Conservation (phyloP, 2,888 invertebrate species). For the Phaedon cochleariae region DNA sequence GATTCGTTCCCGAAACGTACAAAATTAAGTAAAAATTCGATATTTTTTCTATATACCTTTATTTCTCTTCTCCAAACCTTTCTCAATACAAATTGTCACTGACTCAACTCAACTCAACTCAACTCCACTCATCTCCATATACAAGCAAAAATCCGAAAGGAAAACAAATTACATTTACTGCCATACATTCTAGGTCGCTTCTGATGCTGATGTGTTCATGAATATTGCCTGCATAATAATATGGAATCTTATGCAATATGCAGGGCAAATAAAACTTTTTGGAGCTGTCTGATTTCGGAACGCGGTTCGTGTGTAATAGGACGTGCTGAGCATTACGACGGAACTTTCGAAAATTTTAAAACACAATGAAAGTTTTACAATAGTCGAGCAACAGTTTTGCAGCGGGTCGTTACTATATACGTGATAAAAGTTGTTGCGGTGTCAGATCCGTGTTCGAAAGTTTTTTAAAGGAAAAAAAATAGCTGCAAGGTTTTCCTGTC, state of each 20-base stretch:
- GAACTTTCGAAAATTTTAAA: slow-evolving; percentile 23
- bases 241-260: background rate
- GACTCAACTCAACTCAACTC: no score
- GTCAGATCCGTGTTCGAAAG: background rate
- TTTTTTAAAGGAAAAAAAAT: background rate
- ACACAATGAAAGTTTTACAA: slow-evolving; percentile 26
- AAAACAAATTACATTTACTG: no score
- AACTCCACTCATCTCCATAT: no score
- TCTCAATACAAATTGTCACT: no score
- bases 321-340: slow-evolving; percentile 19
- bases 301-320: slow-evolving; percentile 13
- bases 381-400: slow-evolving; percentile 10
- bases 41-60: no score
- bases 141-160: no score
- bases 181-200: background rate
- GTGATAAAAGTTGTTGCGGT: slow-evolving; percentile 8
- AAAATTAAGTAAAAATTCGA: no score
- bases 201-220: no score
- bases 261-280: background rate
- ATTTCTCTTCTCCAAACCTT: no score
- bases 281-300: slow-evolving; percentile 10
- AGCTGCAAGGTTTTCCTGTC: no score
- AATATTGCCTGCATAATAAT: no score
- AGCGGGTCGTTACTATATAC: background rate
- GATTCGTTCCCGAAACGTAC: no score